Percentiles rank a stretch among this genome's conserved stretches.
These are phyloP conservation scores for Tupaia chinensis DNA, from an alignment of 2,113 vertebrate genomes.

Conservation along the genomic window DNA sequence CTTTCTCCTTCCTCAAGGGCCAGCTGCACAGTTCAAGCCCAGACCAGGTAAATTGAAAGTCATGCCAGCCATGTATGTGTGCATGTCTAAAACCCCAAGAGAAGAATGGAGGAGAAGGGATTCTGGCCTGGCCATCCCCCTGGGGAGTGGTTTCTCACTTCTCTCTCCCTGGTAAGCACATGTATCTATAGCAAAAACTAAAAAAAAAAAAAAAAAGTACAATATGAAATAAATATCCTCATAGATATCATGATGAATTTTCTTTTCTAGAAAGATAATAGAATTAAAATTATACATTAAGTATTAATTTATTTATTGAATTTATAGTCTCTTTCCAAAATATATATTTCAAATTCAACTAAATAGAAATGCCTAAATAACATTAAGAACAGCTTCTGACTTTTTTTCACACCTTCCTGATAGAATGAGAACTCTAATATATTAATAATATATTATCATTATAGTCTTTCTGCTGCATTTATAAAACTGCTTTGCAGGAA, in stretches of 20 bases:
- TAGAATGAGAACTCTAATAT: constrained; percentile 57
- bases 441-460: constrained; percentile 66
- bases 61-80: too few relatives aligned
- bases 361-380: constrained; percentile 54
- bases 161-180: too few relatives aligned
- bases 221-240: constrained; percentile 48
- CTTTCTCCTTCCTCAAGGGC: too few relatives aligned
- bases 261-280: not conserved
- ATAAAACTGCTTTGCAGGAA: constrained; percentile 56
- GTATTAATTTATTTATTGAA: constrained; percentile 31
- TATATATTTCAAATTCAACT: constrained; percentile 26
- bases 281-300: constrained; percentile 27
- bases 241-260: constrained; percentile 31
- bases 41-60: too few relatives aligned
- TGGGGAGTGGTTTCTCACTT: too few relatives aligned
- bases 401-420: constrained; percentile 56
- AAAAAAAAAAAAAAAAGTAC: not conserved
- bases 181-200: too few relatives aligned
- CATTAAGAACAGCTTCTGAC: constrained; percentile 24
- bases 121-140: too few relatives aligned
- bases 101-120: too few relatives aligned
- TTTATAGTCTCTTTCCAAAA: constrained; percentile 22
- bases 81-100: too few relatives aligned
- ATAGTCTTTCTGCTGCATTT: constrained; percentile 55
- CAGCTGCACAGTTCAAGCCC: too few relatives aligned